Evolutionary conservation across 2,888 invertebrate genomes (phyloP).

Genomic region (Oasisia sp.): DNA sequence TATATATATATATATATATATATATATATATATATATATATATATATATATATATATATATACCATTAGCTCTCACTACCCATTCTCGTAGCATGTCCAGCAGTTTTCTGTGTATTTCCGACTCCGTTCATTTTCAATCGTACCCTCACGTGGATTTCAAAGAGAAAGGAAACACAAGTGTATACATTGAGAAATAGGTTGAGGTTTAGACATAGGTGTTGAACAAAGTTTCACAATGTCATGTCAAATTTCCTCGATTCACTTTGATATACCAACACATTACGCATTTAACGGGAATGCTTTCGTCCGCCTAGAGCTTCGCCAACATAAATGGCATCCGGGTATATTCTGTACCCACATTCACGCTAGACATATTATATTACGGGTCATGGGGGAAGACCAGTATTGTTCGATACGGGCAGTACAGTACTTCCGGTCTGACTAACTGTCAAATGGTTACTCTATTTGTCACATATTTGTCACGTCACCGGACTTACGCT

Average conservation of each 20-base stretch:
- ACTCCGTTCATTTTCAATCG: too few species aligned
- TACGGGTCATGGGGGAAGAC: not conserved
- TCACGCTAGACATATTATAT: not conserved
- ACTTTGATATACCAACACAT: not conserved
- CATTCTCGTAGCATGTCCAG: not conserved
- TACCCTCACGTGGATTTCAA: too few species aligned
- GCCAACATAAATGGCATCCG: not conserved
- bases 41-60: too few species aligned
- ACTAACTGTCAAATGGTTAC: not conserved
- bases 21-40: too few species aligned
- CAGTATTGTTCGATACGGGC: not conserved
- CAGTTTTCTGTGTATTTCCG: too few species aligned
- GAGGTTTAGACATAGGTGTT: not conserved
- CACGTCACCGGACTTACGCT: not conserved
- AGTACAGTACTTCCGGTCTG: slow-evolving; percentile 3
- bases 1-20: too few species aligned
- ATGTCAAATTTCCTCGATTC: not conserved
- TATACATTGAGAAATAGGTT: too few species aligned
- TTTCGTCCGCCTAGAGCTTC: not conserved
- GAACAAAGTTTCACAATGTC: not conserved
- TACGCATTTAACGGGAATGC: not conserved
- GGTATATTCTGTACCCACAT: not conserved
- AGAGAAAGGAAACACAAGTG: too few species aligned
- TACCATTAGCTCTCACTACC: too few species aligned
- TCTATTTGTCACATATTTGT: not conserved